Percentiles rank a stretch among this genome's conserved stretches.
Evolutionary conservation across 2,113 vertebrate species (phyloP).

Genomic region (Ondatra zibethicus): DNA sequence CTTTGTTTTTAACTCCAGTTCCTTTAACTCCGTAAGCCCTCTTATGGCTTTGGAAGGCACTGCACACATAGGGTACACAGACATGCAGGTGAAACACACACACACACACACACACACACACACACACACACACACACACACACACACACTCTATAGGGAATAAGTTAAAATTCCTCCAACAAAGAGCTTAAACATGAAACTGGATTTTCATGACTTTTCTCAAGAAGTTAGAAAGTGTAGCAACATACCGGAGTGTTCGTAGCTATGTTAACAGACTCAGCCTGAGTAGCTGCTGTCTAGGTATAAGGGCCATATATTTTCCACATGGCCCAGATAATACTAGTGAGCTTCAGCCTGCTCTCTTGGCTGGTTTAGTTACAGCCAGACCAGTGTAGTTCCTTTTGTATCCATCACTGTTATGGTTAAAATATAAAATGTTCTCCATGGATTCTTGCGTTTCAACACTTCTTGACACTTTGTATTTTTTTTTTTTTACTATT

Average conservation of each 20-base stretch:
- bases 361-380: neutral
- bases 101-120: too few species aligned
- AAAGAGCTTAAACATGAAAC: neutral
- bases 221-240: neutral
- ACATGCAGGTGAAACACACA: neutral
- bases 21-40: too few species aligned
- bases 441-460: neutral
- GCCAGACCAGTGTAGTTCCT: neutral
- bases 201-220: neutral
- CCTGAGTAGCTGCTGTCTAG: neutral
- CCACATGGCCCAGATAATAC: neutral
- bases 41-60: neutral
- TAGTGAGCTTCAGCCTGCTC: neutral
- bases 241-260: neutral
- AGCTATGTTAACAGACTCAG: too few species aligned
- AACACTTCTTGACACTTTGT: neutral
- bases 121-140: too few species aligned
- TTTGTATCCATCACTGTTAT: neutral
- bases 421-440: neutral
- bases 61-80: neutral
- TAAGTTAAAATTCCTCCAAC: neutral
- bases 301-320: rapidly evolving
- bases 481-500: neutral
- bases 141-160: too few species aligned
- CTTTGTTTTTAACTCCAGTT: neutral